A percentile compares a stretch with the other conserved stretches of the same genome.
These are phyloP conservation scores for Cardinalis cardinalis DNA, from an alignment of 2,113 vertebrate genomes.

Conservation along the genomic window DNA sequence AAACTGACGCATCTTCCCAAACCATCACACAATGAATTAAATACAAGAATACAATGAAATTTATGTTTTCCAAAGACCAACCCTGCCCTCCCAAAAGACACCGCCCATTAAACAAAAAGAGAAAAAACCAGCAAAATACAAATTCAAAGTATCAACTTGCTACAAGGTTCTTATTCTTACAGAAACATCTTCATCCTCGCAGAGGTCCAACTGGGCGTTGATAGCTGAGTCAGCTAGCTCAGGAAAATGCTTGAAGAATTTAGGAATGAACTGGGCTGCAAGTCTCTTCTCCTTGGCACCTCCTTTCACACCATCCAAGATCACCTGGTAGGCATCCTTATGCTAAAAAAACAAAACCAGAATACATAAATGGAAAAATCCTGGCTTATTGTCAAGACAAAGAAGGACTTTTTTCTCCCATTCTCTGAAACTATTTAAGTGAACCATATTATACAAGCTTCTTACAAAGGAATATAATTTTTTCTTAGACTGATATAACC, in stretches of 20 bases:
- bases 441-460: background rate
- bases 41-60: background rate
- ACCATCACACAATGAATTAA: background rate
- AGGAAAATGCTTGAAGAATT: slow-evolving; percentile 97
- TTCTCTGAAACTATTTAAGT: background rate
- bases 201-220: slow-evolving; percentile 95
- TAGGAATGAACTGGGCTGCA: slow-evolving; percentile 97
- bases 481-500: background rate
- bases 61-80: background rate
- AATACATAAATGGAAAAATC: background rate
- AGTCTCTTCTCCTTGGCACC: slow-evolving; percentile 95
- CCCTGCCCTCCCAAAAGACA: background rate
- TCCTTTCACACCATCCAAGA: slow-evolving; percentile 95
- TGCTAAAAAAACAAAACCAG: slow-evolving; percentile 74
- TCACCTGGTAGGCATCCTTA: slow-evolving; percentile 94
- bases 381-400: background rate
- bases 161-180: slow-evolving; percentile 73
- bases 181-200: slow-evolving; percentile 97
- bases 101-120: background rate
- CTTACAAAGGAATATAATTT: background rate
- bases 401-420: background rate
- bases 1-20: background rate
- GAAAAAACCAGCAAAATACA: background rate
- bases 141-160: background rate
- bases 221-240: slow-evolving; percentile 94